A percentile compares a stretch with the other conserved stretches of the same genome.
phyloP scores from a whole-genome alignment of 2,888 invertebrate genomes.

The Hartigia nigra region DNA sequence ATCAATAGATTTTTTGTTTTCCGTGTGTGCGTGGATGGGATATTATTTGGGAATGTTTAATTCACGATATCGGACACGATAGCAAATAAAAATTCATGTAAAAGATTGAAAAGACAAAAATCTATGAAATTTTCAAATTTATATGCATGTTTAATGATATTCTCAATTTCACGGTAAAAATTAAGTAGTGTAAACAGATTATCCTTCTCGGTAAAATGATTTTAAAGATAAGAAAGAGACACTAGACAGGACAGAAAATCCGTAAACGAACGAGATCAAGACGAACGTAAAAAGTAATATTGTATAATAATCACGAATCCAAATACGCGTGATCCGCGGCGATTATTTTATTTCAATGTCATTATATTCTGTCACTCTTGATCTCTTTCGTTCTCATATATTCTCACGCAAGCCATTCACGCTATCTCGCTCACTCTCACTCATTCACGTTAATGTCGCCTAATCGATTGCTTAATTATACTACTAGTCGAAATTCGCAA shows the following conservation, averaged over 20 bases:
- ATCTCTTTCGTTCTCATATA: not conserved
- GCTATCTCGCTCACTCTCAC: not conserved
- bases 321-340: no score
- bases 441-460: not conserved
- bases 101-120: not conserved
- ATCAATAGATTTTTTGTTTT: not conserved
- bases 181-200: not conserved
- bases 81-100: not conserved
- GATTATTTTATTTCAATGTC: not conserved
- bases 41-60: not conserved
- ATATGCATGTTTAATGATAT: not conserved
- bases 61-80: not conserved
- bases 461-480: slow-evolving; percentile 1
- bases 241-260: not conserved
- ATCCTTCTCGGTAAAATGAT: not conserved
- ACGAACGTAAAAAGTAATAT: not conserved
- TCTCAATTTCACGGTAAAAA: not conserved
- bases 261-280: not conserved
- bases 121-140: not conserved
- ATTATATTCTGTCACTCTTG: not conserved
- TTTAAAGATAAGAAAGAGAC: not conserved
- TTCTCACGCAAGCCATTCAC: not conserved
- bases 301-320: not conserved
- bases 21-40: not conserved
- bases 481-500: not conserved